Evolutionary conservation across 2,888 invertebrate genomes (phyloP).

Genomic region (Drosophila diplacantha): DNA sequence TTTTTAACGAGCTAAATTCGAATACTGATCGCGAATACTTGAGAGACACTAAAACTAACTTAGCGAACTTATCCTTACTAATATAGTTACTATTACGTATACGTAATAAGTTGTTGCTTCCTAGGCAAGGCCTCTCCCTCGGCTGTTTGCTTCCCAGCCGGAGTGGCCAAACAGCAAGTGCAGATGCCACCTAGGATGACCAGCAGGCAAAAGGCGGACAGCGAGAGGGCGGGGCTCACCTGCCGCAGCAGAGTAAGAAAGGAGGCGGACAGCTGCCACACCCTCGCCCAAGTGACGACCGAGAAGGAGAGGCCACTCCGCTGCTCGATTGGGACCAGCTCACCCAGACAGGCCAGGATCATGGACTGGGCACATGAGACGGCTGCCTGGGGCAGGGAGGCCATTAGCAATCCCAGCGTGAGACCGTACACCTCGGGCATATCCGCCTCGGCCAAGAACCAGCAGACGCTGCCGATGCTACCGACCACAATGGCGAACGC

Average conservation of each 20-base stretch:
- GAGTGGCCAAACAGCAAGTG: constrained; percentile 63
- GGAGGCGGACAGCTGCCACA: constrained; percentile 76
- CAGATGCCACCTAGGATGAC: constrained; percentile 74
- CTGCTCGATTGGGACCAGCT: constrained; percentile 74
- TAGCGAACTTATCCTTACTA: background rate
- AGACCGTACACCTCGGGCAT: constrained; percentile 69
- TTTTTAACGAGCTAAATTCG: constrained; percentile 27
- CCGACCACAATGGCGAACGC: constrained; percentile 76
- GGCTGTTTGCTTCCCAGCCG: background rate
- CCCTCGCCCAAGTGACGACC: constrained; percentile 75
- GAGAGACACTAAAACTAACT: constrained; percentile 1
- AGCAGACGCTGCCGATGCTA: constrained; percentile 74
- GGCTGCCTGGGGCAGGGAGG: constrained; percentile 76
- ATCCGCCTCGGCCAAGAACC: constrained; percentile 67
- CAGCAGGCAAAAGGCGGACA: constrained; percentile 72
- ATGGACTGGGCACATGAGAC: constrained; percentile 77
- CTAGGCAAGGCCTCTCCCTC: background rate
- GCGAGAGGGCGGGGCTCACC: constrained; percentile 72
- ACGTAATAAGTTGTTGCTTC: constrained; percentile 5
- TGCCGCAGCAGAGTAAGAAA: constrained; percentile 75
- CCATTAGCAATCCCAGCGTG: constrained; percentile 73
- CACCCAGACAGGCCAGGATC: constrained; percentile 75
- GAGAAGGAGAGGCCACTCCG: constrained; percentile 74
- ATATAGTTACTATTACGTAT: constrained; percentile 1
- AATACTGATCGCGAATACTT: constrained; percentile 31